phyloP scores from a whole-genome alignment of 2,113 vertebrate genomes.

The Oceanodroma tethys region DNA sequence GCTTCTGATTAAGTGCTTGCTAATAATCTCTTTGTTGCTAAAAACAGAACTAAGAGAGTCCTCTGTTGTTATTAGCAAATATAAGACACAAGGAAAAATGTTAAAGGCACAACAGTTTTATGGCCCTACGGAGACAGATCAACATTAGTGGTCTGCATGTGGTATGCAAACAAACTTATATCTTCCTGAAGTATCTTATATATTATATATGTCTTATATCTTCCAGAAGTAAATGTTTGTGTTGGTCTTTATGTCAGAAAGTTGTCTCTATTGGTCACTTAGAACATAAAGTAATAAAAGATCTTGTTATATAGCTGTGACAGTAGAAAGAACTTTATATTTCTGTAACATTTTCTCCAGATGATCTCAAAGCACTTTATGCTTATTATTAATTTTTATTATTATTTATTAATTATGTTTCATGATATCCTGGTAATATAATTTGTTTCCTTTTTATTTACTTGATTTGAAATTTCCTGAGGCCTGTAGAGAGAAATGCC shows the following conservation, averaged over 20 bases:
- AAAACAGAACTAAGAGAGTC: background rate
- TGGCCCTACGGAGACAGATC: background rate
- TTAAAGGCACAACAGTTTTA: background rate
- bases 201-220: background rate
- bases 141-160: background rate
- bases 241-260: background rate
- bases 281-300: background rate
- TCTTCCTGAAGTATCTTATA: background rate
- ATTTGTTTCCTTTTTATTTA: background rate
- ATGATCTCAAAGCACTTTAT: background rate
- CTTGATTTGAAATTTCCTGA: background rate
- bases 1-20: background rate
- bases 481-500: background rate
- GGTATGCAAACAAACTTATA: background rate
- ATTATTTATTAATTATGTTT: background rate
- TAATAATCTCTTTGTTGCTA: background rate
- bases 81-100: background rate
- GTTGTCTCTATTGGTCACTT: background rate
- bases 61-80: background rate
- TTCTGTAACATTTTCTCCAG: background rate
- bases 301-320: background rate
- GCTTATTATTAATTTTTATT: too few species aligned
- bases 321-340: background rate
- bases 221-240: background rate
- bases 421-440: background rate